phyloP scores from a whole-genome alignment of 2,797 vertebrate genomes.

The Jordanella pulchra region DNA sequence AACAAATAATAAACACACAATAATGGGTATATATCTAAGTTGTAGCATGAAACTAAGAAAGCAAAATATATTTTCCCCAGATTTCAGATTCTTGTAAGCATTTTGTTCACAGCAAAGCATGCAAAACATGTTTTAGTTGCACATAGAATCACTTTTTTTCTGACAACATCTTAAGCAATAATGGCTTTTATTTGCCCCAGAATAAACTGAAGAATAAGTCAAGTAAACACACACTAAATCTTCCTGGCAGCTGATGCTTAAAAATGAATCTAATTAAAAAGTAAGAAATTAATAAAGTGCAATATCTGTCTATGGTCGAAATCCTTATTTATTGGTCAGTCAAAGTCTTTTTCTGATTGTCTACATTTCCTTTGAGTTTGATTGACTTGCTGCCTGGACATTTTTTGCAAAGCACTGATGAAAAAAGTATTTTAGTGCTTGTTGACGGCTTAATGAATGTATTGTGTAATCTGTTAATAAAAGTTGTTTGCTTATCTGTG shows the following conservation, averaged over 20 bases:
- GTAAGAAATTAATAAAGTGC: slow-evolving; percentile 17
- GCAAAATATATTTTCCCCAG: not conserved
- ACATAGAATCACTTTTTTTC: slow-evolving; percentile 69
- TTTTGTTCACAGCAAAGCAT: slow-evolving; percentile 16
- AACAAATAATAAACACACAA: not conserved
- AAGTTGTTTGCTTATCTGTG: slow-evolving; percentile 37
- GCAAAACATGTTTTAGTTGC: slow-evolving; percentile 37
- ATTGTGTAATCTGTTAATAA: slow-evolving; percentile 65
- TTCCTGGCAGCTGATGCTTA: slow-evolving; percentile 28
- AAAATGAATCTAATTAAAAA: slow-evolving; percentile 28
- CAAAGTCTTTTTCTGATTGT: slow-evolving; percentile 24
- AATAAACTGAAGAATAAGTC: slow-evolving; percentile 36
- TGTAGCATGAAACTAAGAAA: not conserved
- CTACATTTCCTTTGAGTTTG: slow-evolving; percentile 21
- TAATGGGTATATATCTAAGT: not conserved
- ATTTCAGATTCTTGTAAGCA: not conserved
- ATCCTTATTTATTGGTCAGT: slow-evolving; percentile 26
- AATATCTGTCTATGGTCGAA: slow-evolving; percentile 31
- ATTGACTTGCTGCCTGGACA: slow-evolving; percentile 15
- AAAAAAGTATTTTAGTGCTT: slow-evolving; percentile 34
- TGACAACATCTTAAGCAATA: slow-evolving; percentile 31
- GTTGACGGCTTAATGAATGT: slow-evolving; percentile 63
- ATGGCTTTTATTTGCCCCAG: slow-evolving; percentile 30
- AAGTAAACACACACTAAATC: slow-evolving; percentile 33
- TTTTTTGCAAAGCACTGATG: slow-evolving; percentile 28